A percentile compares a stretch with the other conserved stretches of the same genome.
Conservation (phyloP, 2,113 vertebrate genomes). For the Hemichromis elongatus region DNA sequence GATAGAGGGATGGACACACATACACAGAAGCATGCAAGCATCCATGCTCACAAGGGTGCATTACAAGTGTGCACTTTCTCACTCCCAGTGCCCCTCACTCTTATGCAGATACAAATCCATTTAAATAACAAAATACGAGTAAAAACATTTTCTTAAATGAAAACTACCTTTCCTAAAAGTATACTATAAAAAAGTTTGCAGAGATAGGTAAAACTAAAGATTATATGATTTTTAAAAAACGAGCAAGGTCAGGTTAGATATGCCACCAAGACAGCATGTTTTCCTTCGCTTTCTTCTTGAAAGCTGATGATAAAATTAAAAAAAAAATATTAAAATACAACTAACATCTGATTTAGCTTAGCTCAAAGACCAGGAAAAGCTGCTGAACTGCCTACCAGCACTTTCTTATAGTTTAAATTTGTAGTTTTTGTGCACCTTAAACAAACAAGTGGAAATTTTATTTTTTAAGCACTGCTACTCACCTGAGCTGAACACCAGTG, state of each 20-base stretch:
- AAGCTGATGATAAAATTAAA: neutral
- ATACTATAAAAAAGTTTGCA: neutral
- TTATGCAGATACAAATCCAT: neutral
- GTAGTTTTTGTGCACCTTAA: neutral
- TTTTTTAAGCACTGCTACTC: neutral
- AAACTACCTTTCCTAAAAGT: neutral
- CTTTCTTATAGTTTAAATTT: neutral
- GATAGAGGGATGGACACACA: conserved; percentile 38
- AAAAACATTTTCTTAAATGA: neutral
- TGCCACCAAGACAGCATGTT: neutral
- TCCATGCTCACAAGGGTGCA: neutral
- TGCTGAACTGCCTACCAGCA: neutral
- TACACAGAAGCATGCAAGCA: neutral
- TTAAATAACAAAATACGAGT: neutral
- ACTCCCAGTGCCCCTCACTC: neutral
- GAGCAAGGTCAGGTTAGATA: neutral
- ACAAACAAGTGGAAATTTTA: neutral
- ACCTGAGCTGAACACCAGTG: neutral
- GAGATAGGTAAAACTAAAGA: neutral
- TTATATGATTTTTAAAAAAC: neutral
- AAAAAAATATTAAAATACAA: neutral
- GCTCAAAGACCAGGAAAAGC: neutral
- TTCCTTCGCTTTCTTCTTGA: neutral
- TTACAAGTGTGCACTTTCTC: neutral
- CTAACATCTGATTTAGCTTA: neutral